phyloP scores from a whole-genome alignment of 2,113 vertebrate genomes.

The Azemiops feae region DNA sequence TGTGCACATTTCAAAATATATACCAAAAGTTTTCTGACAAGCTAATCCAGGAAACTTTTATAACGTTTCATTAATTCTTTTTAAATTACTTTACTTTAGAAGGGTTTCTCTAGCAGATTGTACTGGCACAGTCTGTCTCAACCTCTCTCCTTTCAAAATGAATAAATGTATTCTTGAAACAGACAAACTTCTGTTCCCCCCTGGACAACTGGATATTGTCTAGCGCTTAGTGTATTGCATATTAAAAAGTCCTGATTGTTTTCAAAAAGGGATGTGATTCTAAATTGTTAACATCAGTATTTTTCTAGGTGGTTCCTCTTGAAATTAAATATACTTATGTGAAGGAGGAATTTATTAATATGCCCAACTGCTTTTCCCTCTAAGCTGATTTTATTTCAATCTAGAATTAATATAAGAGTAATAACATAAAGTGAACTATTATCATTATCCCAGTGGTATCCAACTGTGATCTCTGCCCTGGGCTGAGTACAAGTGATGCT shows the following conservation, averaged over 20 bases:
- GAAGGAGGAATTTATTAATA: neutral
- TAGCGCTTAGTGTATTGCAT: neutral
- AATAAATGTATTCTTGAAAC: neutral
- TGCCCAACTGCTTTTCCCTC: neutral
- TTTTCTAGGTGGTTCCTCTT: neutral
- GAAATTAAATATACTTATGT: neutral
- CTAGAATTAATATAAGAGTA: neutral
- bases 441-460: neutral
- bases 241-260: conserved; percentile 2
- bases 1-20: neutral
- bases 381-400: neutral
- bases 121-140: neutral
- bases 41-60: neutral
- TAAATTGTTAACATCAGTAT: neutral
- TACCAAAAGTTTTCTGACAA: neutral
- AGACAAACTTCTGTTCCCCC: neutral
- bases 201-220: conserved; percentile 26
- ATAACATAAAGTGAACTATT: neutral
- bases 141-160: neutral
- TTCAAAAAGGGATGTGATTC: neutral
- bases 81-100: neutral
- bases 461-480: neutral
- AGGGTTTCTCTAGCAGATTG: neutral
- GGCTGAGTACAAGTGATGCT: neutral
- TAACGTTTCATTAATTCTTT: neutral